Evolutionary conservation across 2,888 invertebrate species (phyloP), one percentile per base, ranked within the genome.

Genomic region (Drosophila mulleri): DNA sequence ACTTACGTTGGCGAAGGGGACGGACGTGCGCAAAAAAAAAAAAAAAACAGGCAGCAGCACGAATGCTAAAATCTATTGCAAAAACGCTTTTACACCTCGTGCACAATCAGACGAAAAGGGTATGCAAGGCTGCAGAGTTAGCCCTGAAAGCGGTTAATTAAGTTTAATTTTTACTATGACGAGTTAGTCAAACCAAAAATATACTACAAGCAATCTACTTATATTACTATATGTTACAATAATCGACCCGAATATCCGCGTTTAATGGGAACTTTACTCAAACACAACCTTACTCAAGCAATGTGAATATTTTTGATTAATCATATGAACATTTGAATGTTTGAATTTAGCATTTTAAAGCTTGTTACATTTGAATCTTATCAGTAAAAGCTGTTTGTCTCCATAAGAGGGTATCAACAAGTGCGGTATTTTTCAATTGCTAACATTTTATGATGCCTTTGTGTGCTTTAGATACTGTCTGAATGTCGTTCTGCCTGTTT

Each of bases 1-100:
- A 89, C 88, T 83, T 76, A 89, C 85, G 89, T 76, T 78, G 69
- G 68, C 67, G 71, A 59, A 61, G 72, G 26, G 56, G 60, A 58
- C 58, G n/a, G 39, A 16, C 60, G 14, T 3, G 26, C 53, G 26
- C 23, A 75, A 72, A 81, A 29, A 29, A 37, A 72, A 83, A 52
- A 75, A 72, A 81, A 29, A 29, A 37, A 72, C 80, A 52, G 59
- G 63, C 60, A 74, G 54, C 61, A 62, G 70, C 65, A 62, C 56
- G 65, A 82, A 84, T 72, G 69, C 61, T 57, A 12, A 70, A 67
- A 79, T 69, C 65, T 68, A 57, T 44, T 35, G 56, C 70, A 56
- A 77, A 78, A 70, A 81, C 82, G 71, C 52, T 61, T 59, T 71
- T 18, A 50, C 26, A 59, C 64, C 47, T 14, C 12, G 29, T 11